Evolutionary conservation across 2,888 invertebrate species (phyloP), one percentile per base, ranked within the genome.

Genomic region (Isotomurus palustris): DNA sequence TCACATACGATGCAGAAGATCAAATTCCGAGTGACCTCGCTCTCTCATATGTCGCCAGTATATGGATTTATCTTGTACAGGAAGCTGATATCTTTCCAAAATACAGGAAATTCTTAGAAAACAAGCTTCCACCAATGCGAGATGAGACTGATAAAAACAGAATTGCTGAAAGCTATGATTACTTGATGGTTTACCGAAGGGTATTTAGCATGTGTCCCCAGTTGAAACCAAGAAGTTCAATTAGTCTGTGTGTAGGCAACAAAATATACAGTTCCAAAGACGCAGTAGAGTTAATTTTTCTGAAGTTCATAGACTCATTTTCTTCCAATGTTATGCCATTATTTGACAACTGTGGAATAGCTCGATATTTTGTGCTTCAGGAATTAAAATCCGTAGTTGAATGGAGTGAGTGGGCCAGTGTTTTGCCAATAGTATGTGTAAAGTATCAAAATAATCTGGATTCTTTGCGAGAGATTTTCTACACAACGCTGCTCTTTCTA

Each of bases 11-110:
- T n/a, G n/a, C n/a, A 40, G 28, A 40, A 12, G 28, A 6, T 24
- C 14, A 10, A 28, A 27, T 6, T 27, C 27, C 28, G 5, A 38
- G 4, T 5, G 43, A 53, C 25, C 22, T 27, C 14, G 49, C 51
- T 6, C 48, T 52, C 3, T 36, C 48, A 21, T 41, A 55, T 2
- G 43, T 58, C 25, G 32, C 50, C 4, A 49, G 12, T 4, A 52
- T 60, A 1, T 65, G 65, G 65, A 35, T 57, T 3, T 27, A 60
- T 21, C 48, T 65, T 43, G 57, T 62, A 5, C 22, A 53, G 8
- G 27, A 48, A 5, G 53, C 52, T 21, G 21, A 62, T 28, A 66
- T 66, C 25, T 66, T 60, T 53, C 40, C 50, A 17, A 24, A 45
- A 10, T 66, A 64, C 50, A 54, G 57, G 8, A 43, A 28, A 3